A percentile compares a stretch with the other conserved stretches of the same genome.
These are phyloP conservation scores for Agelas oroides DNA, from an alignment of 37 sponge, comb jelly and placozoan species.

Conservation along the genomic window DNA sequence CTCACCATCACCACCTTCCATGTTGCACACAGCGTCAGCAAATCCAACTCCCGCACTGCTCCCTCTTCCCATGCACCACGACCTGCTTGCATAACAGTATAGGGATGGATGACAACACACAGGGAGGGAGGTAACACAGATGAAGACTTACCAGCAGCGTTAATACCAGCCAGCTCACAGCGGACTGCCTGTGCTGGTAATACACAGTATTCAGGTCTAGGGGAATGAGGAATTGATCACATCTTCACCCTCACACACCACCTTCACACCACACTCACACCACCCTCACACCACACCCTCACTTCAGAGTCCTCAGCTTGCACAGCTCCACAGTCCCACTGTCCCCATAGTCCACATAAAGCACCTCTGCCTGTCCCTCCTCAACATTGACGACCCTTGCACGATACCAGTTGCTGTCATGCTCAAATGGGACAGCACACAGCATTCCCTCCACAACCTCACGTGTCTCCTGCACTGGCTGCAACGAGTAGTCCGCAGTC, in stretches of 20 bases:
- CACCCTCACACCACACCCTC: too few relatives aligned
- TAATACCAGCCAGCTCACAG: conserved; percentile 24
- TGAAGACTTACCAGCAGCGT: conserved; percentile 5
- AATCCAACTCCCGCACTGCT: neutral
- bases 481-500: conserved; percentile 15
- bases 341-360: conserved; percentile 64
- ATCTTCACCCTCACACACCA: neutral
- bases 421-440: conserved; percentile 10
- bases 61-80: conserved; percentile 16
- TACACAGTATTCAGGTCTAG: conserved; percentile 38
- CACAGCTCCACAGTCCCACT: neutral
- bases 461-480: neutral
- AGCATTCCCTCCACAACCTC: neutral
- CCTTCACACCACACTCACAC: neutral
- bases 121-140: too few relatives aligned
- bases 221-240: neutral
- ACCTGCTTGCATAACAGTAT: neutral
- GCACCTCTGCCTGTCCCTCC: neutral
- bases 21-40: conserved; percentile 26
- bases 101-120: too few relatives aligned
- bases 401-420: conserved; percentile 54
- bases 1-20: conserved; percentile 34
- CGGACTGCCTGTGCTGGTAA: conserved; percentile 29
- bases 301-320: conserved; percentile 40
- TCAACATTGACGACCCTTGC: conserved; percentile 13